These are phyloP conservation scores for Hyaena hyaena DNA, from an alignment of 2,113 vertebrate species.

Conservation along the genomic window DNA sequence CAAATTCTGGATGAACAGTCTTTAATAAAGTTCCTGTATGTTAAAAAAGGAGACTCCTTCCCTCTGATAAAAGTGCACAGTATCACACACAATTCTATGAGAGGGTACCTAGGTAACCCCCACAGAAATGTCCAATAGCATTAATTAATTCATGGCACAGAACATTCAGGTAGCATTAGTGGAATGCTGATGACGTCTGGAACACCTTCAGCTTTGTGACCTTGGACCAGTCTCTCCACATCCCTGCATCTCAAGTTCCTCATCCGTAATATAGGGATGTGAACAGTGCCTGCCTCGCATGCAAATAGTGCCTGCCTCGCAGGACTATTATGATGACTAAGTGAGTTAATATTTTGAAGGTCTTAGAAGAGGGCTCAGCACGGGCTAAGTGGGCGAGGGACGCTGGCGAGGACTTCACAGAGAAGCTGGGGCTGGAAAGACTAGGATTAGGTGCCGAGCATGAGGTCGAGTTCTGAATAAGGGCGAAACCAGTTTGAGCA, in stretches of 20 bases:
- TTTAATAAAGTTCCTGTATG: background rate
- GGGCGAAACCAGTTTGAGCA: background rate
- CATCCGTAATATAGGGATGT: background rate
- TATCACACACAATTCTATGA: background rate
- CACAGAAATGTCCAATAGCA: background rate
- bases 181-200: background rate
- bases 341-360: background rate
- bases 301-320: background rate
- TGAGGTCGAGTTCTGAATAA: background rate
- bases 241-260: background rate
- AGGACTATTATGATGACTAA: background rate
- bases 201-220: background rate
- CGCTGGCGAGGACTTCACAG: background rate
- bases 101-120: background rate
- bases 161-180: background rate
- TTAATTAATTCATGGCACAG: background rate
- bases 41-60: background rate
- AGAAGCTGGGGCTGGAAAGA: background rate
- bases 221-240: background rate
- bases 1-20: background rate
- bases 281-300: background rate
- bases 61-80: background rate
- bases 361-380: background rate
- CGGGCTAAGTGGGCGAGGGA: background rate
- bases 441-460: background rate